Conservation (phyloP, 2,888 invertebrate genomes). For the Gibbula magus region DNA sequence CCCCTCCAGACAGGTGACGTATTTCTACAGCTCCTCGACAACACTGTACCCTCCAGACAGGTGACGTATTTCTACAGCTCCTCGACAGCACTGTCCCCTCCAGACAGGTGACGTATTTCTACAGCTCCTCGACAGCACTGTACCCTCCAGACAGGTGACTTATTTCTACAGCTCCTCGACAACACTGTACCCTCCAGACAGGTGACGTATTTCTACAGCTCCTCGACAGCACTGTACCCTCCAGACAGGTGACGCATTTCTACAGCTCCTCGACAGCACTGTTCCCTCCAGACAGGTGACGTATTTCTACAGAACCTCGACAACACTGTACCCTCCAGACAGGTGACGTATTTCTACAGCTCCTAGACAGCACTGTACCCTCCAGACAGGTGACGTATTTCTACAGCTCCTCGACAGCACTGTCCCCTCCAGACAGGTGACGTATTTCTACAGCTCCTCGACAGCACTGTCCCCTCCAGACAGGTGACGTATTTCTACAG, state of each 20-base stretch:
- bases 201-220: slow-evolving; percentile 29
- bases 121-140: slow-evolving; percentile 33
- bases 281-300: slow-evolving; percentile 37
- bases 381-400: slow-evolving; percentile 34
- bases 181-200: slow-evolving; percentile 34
- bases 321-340: slow-evolving; percentile 32
- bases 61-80: slow-evolving; percentile 26
- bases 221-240: slow-evolving; percentile 33
- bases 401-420: slow-evolving; percentile 33
- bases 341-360: slow-evolving; percentile 28
- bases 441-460: slow-evolving; percentile 24
- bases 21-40: slow-evolving; percentile 30
- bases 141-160: slow-evolving; percentile 37
- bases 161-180: slow-evolving; percentile 27
- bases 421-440: slow-evolving; percentile 36
- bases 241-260: slow-evolving; percentile 32
- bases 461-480: slow-evolving; percentile 33
- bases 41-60: slow-evolving; percentile 33
- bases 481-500: slow-evolving; percentile 28
- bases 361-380: slow-evolving; percentile 34
- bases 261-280: slow-evolving; percentile 33
- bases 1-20: slow-evolving; percentile 36
- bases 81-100: slow-evolving; percentile 35
- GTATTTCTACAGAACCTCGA: slow-evolving; percentile 25
- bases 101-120: slow-evolving; percentile 31